A percentile compares a stretch with the other conserved stretches of the same genome.
Evolutionary conservation across 37 sponge, comb jelly and placozoan species (phyloP).

Genomic region (Bolinopsis microptera): DNA sequence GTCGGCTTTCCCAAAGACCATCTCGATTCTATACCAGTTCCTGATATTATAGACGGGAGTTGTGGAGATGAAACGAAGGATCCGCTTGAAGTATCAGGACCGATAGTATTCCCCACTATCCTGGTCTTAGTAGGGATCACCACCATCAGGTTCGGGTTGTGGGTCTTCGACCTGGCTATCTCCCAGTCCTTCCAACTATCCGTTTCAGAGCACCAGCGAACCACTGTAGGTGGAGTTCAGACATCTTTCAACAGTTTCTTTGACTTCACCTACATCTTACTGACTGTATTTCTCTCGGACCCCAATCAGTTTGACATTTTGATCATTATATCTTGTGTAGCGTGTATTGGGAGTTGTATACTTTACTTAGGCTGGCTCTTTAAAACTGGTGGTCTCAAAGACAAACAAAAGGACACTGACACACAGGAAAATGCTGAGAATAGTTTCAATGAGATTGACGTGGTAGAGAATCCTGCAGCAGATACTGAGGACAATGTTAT

Average conservation of each 20-base stretch:
- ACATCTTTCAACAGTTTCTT: conserved; percentile 86
- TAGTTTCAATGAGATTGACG: neutral
- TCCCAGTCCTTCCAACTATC: conserved; percentile 85
- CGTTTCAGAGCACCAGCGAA: conserved; percentile 81
- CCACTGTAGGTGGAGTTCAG: conserved; percentile 92
- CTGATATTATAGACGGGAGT: neutral
- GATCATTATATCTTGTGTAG: conserved; percentile 74
- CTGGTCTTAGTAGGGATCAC: conserved; percentile 78
- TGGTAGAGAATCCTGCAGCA: neutral
- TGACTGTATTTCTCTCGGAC: conserved; percentile 78
- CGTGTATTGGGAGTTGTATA: conserved; percentile 19
- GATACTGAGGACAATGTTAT: neutral
- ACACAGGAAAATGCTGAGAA: neutral
- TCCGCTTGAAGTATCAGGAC: neutral
- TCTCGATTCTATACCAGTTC: neutral
- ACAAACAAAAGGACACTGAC: conserved; percentile 23
- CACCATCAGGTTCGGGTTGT: conserved; percentile 83
- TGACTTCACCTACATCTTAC: conserved; percentile 86
- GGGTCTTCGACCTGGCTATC: conserved; percentile 89
- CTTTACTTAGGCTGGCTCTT: conserved; percentile 15
- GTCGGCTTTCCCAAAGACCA: neutral
- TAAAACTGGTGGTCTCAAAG: neutral
- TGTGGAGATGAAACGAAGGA: conserved; percentile 17
- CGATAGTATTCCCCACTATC: neutral
- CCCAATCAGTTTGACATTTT: conserved; percentile 80